These are phyloP conservation scores for Halocaridina rubra DNA, from an alignment of 2,888 invertebrate species.

Conservation along the genomic window DNA sequence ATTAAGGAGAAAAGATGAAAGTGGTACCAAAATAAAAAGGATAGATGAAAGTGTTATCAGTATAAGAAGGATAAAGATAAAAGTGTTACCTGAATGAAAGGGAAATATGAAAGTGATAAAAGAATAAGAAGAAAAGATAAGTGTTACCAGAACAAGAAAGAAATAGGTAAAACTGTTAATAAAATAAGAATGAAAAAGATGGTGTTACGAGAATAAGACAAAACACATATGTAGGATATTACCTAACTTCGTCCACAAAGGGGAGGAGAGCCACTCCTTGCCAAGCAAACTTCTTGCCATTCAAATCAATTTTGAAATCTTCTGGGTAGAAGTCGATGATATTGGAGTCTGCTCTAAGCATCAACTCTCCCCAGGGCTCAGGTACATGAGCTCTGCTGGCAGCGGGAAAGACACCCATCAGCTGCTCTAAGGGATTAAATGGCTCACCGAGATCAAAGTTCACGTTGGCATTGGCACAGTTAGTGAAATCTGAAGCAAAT, in stretches of 20 bases:
- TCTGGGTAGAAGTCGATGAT: constrained; percentile 99
- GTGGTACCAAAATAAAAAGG: too few species aligned
- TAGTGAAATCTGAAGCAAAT: constrained; percentile 97
- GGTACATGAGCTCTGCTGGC: constrained; percentile 96
- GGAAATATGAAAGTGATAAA: too few species aligned
- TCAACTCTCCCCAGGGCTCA: constrained; percentile 89
- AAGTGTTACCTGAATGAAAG: too few species aligned
- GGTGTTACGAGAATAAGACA: too few species aligned
- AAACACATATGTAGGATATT: not conserved
- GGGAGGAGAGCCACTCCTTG: constrained; percentile 98
- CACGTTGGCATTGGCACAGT: constrained; percentile 79
- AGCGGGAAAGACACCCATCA: constrained; percentile 99
- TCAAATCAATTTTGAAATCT: constrained; percentile 94
- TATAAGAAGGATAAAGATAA: too few species aligned
- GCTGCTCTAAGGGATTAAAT: constrained; percentile 96
- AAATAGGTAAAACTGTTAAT: too few species aligned
- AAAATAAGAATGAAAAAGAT: too few species aligned
- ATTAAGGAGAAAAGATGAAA: too few species aligned
- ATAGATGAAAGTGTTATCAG: too few species aligned
- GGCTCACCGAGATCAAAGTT: constrained; percentile 93
- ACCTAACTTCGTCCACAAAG: constrained; percentile 90
- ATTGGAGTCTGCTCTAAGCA: constrained; percentile 90
- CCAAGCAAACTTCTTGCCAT: constrained; percentile 99
- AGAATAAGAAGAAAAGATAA: too few species aligned
- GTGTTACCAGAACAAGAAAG: too few species aligned